Base-by-base conservation (phyloP, 2,888 invertebrate genomes). In the Atethmia centrago region DNA sequence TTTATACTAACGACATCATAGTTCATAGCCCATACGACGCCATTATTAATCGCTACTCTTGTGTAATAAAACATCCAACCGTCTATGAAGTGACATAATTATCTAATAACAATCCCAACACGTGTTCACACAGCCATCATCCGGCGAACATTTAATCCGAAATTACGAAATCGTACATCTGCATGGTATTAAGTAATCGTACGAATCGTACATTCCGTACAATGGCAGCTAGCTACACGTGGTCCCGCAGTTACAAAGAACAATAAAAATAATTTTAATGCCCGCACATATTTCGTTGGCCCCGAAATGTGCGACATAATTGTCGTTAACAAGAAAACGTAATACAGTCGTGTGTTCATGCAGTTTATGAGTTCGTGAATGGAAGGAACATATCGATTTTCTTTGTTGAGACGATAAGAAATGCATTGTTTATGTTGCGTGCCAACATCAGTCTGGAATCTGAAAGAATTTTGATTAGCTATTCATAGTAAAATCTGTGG, bases 101-200 rank as follows among this genome's bases (percentile, higher is more conserved):
- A 76, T 80, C 65, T 84, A 84, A 80, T 84, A 85, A 87, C 85
- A 89, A 86, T 83, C 82, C 69, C 61, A 72, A 88, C 90, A 89
- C 90, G 87, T 90, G 90, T 90, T 90, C 86, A 82, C 84, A 83
- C 79, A 71, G 70, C 77, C 85, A 77, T 83, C 74, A 84, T 78
- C 78, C 84, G 75, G 66, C n/a, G 78, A 83, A 85, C 84, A 84
- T 85, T 85, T 90, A 91, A 90, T 92, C 89, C 88, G 87, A 89
- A 92, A 91, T 92, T 89, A 91, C 87, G 89, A 93, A 93, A 92
- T 90, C 90, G 85, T 90, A 91, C 92, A 93, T 93, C 92, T 93
- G 93, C 89, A 84, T 65, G 77, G 79, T 81, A 83, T 77, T 68
- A 88, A 80, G 81, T 74, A 83, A 83, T 79, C 74, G 55, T 69